Evolutionary conservation across 2,888 invertebrate genomes (phyloP), one percentile per base, ranked within the genome.

Genomic region (Pachycephus smyrnensis): DNA sequence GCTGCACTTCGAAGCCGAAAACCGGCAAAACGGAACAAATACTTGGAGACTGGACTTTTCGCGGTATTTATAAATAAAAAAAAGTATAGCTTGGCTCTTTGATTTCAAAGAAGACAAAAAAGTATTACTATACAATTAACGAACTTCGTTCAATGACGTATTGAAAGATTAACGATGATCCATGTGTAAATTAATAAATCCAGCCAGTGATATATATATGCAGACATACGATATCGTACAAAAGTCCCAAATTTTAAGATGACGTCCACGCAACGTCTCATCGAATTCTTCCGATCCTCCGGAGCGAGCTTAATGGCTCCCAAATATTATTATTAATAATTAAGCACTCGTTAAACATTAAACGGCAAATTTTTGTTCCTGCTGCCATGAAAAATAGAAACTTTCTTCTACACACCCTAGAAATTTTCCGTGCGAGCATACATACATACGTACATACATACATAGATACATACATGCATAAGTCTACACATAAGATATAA

Each of bases 61-160:
- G 69, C 71, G 76, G 75, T 75, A 82, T 75, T 74, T 77, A 80
- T 69, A 77, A 75, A 73, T 71, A 76, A 37, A 77, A 11, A 12
- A 77, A 35, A 55, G 55, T 55, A 55, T 9, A 55, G 2, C 23
- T 9, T 23, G 55, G 9, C 23, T 9, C 23, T 55, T 55, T 55
- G 23, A 55, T 55, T 23, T 55, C 1, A 23, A 55, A 55, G 6
- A 6, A 55, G 23, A 55, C 15, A 6, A 55, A 55, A 23, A 23
- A 23, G 9, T 55, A 55, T 55, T 23, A 55, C 23, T 23, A 23
- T 55, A 55, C 55, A 55, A 23, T 55, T 55, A 23, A 55, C 23
- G 9, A 23, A 23, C 23, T 23, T 55, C 55, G 23, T 55, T 55
- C 2, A 55, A 23, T 55, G 23, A 55, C 9, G 23, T 23, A 23